Evolutionary conservation across 30 jellyfish, hydroid and myxozoan species (phyloP).

Genomic region (Turritopsis dohrnii): DNA sequence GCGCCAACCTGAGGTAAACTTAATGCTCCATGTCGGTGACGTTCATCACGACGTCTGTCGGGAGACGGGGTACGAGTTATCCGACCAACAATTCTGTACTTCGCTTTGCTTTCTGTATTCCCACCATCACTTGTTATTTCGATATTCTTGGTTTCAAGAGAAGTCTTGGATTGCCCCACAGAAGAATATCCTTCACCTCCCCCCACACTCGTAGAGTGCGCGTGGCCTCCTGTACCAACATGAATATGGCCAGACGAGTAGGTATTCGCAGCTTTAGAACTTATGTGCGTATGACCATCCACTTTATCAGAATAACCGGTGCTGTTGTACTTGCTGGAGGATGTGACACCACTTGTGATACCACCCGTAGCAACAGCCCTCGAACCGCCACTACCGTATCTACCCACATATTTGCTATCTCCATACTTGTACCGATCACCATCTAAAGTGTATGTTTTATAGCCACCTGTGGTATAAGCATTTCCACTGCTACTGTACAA

Average conservation of each 20-base stretch:
- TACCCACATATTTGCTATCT: neutral
- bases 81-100: conserved; percentile 66
- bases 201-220: neutral
- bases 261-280: neutral
- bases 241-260: neutral
- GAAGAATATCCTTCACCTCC: neutral
- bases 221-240: neutral
- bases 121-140: neutral
- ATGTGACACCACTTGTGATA: neutral
- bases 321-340: neutral
- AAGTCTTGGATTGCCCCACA: neutral
- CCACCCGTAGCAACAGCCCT: neutral
- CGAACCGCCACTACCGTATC: neutral
- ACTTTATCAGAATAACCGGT: neutral
- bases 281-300: neutral
- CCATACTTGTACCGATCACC: conserved; percentile 5
- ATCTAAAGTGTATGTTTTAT: neutral
- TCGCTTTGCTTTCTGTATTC: conserved; percentile 27
- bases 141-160: neutral
- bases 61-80: conserved; percentile 68
- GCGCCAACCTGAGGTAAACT: neutral
- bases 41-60: conserved; percentile 16
- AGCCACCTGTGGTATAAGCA: conserved; percentile 1
- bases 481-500: neutral
- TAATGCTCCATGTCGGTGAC: neutral